Base-by-base conservation (phyloP, 1,140 invertebrate genomes). In the Dreissena rostriformis region DNA sequence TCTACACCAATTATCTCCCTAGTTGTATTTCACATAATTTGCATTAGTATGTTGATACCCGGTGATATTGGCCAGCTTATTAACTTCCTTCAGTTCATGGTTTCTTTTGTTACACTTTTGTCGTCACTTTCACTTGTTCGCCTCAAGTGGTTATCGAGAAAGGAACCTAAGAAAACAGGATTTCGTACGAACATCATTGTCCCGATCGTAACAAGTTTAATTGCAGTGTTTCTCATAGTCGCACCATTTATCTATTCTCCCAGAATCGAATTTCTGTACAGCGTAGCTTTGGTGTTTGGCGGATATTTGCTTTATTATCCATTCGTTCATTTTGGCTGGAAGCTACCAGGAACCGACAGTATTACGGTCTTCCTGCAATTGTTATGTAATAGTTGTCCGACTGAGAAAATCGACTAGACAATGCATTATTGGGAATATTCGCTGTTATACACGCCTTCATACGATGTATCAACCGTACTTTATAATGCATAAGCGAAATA, bases 191-290 rank as follows among this genome's bases (percentile, higher is more conserved):
- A 51, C 11, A 63, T 81, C 28, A 39, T 73, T 11, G 0, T 81
- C 6, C 79, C 79, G 24, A 65, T 81, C 19, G 22, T 81, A n/a
- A 49, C 49, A 2, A 29, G n/a, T 11, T 24, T 73, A 6, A 14
- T 72, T 52, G 51, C 57, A 26, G 12, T 71, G 6, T 81, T 81
- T 53, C 19, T 73, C 15, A 65, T 81, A 19, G 51, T 81, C 15
- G 24, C 79, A 22, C 79, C 79, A 26, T 81, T 81, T 28, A 53
- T 73, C 19, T 29, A 53, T 15, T 49, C 17, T 66, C 79, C 79
- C 22, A 28, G 66, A 57, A 73, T 81, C n/a, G 79, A 81, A 52
- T 81, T 81, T 66, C 29, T 81, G 39, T 81, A 81, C 22, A 57
- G 79, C 7, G 19, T 49, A 51, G 67, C 11, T 12, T 19, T 81